A percentile compares a stretch with the other conserved stretches of the same genome.
These are phyloP conservation scores for Sinocyclocheilus maitianheensis DNA, from an alignment of 2,113 vertebrate species.

Conservation along the genomic window DNA sequence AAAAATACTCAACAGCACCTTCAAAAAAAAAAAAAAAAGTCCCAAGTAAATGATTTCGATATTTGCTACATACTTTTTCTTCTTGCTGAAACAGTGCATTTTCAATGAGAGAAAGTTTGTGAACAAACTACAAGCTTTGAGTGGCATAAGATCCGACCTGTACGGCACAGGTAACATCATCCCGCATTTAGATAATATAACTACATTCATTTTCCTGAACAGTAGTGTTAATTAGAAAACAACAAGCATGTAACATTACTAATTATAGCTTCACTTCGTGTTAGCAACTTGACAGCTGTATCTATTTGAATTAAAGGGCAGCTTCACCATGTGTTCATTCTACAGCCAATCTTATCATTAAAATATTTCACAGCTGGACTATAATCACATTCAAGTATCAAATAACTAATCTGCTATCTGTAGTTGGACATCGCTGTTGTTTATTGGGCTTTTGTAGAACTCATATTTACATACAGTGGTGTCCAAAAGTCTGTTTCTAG, in stretches of 20 bases:
- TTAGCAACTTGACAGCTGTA: constrained; percentile 23
- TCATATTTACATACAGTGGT: neutral
- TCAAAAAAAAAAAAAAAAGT: neutral
- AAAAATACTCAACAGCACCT: constrained; percentile 18
- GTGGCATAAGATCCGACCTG: constrained; percentile 12
- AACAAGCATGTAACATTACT: constrained; percentile 10
- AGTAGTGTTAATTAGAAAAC: constrained; percentile 4
- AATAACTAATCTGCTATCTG: constrained; percentile 24
- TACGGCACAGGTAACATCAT: neutral
- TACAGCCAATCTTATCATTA: neutral
- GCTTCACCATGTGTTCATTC: constrained; percentile 26
- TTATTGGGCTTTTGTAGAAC: neutral
- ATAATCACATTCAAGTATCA: constrained; percentile 19
- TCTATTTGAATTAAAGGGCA: constrained; percentile 46
- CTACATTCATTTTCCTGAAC: constrained; percentile 32
- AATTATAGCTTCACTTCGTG: neutral
- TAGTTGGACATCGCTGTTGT: neutral
- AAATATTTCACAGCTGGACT: constrained; percentile 24
- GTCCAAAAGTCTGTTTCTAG: neutral
- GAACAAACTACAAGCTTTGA: constrained; percentile 26
- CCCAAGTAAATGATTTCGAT: constrained; percentile 32
- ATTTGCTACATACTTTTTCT: constrained; percentile 19
- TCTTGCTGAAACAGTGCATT: constrained; percentile 18
- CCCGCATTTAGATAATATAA: constrained; percentile 1
- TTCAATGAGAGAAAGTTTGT: constrained; percentile 13